Evolutionary conservation across 1,140 invertebrate genomes (phyloP).

Genomic region (Octopus bimaculoides): DNA sequence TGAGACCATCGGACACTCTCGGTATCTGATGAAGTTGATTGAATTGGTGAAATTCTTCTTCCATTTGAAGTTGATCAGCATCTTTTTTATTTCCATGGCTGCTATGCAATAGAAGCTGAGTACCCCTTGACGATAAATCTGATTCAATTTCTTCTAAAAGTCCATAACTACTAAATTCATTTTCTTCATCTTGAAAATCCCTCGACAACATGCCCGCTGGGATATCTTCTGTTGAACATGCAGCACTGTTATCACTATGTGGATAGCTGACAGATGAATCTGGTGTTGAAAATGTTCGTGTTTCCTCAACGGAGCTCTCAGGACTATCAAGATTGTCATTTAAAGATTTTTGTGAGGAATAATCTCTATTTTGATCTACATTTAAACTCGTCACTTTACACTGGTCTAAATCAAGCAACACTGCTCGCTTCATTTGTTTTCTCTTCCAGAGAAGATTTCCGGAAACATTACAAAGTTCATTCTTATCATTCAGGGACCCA

Average conservation of each 20-base stretch:
- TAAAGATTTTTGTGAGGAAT: background rate
- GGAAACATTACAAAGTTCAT: constrained; percentile 26
- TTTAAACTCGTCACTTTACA: background rate
- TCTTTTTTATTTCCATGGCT: background rate
- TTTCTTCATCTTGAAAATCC: background rate
- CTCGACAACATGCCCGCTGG: background rate
- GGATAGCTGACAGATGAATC: background rate
- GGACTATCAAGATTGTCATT: constrained; percentile 1
- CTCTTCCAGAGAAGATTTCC: constrained; percentile 37
- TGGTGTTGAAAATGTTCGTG: background rate
- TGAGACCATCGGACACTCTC: background rate
- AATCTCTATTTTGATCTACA: background rate
- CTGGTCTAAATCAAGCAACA: background rate
- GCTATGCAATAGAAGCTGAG: background rate
- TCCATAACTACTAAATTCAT: background rate
- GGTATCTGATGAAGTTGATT: background rate
- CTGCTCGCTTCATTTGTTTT: constrained; percentile 25
- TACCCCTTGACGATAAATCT: background rate
- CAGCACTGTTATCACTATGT: background rate
- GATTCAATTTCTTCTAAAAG: background rate
- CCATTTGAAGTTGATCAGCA: background rate
- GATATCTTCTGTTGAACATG: background rate
- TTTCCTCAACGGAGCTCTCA: background rate
- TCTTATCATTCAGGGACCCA: background rate
- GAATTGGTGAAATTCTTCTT: background rate